phyloP scores from a whole-genome alignment of 2,113 vertebrate species.

The Sclerurus mexicanus region DNA sequence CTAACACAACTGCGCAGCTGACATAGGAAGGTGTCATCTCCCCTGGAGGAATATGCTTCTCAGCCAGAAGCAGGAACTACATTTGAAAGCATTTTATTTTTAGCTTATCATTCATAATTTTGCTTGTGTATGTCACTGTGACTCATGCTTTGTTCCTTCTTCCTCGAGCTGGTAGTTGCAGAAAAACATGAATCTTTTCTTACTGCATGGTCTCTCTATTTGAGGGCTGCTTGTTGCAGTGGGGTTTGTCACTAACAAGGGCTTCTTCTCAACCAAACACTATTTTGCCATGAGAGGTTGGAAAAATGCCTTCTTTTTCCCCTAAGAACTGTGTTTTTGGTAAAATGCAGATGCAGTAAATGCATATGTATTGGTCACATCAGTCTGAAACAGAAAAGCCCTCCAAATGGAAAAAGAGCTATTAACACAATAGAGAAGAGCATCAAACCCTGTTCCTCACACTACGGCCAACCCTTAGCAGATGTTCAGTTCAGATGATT shows the following conservation, averaged over 20 bases:
- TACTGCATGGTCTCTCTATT: not conserved
- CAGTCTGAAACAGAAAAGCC: not conserved
- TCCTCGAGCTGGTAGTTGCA: not conserved
- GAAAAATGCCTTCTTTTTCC: not conserved
- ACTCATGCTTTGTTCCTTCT: conserved; percentile 35
- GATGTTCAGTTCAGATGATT: conserved; percentile 14
- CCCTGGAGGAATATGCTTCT: not conserved
- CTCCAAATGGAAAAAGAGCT: not conserved
- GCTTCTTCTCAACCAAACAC: not conserved
- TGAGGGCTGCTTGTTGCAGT: not conserved
- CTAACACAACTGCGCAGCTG: not conserved
- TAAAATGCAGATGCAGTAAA: not conserved
- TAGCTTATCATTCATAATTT: conserved; percentile 43
- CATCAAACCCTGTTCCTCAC: not conserved
- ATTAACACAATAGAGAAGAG: not conserved
- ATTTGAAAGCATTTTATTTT: conserved; percentile 50
- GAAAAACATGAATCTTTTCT: not conserved
- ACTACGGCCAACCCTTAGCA: not conserved
- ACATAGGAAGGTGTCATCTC: not conserved
- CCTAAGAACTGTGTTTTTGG: not conserved
- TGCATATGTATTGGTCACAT: not conserved
- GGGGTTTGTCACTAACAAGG: not conserved
- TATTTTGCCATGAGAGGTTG: not conserved
- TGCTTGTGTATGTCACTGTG: not conserved
- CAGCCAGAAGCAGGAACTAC: not conserved